Evolutionary conservation across 2,888 invertebrate genomes (phyloP).

Genomic region (Sepioteuthis lessoniana): DNA sequence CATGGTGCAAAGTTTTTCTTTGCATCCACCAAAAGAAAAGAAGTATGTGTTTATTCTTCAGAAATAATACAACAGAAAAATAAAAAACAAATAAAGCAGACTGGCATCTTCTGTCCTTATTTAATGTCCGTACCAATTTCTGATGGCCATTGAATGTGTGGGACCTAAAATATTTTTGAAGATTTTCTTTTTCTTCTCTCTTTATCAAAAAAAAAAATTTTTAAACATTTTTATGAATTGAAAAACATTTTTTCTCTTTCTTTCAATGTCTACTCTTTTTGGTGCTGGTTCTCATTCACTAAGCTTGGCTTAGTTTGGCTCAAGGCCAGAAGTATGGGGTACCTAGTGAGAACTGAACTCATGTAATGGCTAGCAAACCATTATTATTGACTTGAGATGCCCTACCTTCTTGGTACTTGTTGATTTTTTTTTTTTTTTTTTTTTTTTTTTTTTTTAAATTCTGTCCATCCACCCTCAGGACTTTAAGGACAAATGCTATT

Average conservation of each 20-base stretch:
- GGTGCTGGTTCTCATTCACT: too few relatives aligned
- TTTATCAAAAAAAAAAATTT: not conserved
- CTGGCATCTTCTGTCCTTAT: conserved; percentile 33
- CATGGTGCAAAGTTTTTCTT: not conserved
- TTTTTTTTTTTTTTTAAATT: not conserved
- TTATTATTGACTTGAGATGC: too few relatives aligned
- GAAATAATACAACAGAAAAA: not conserved
- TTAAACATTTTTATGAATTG: not conserved
- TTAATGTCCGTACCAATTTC: not conserved
- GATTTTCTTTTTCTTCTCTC: not conserved
- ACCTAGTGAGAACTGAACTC: too few relatives aligned
- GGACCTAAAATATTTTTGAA: not conserved
- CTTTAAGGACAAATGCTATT: not conserved
- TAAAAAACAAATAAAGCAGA: not conserved
- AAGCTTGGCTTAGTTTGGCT: too few relatives aligned
- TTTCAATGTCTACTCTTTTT: not conserved
- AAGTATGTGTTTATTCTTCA: not conserved
- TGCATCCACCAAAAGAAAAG: not conserved
- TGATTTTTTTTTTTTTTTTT: not conserved
- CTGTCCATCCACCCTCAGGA: not conserved
- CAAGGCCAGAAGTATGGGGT: too few relatives aligned
- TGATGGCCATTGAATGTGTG: not conserved
- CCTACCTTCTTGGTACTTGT: not conserved
- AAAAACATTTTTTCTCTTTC: not conserved
- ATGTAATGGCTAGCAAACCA: too few relatives aligned